Base-by-base conservation (phyloP, 2,888 invertebrate genomes). In the Morpho helenor region DNA sequence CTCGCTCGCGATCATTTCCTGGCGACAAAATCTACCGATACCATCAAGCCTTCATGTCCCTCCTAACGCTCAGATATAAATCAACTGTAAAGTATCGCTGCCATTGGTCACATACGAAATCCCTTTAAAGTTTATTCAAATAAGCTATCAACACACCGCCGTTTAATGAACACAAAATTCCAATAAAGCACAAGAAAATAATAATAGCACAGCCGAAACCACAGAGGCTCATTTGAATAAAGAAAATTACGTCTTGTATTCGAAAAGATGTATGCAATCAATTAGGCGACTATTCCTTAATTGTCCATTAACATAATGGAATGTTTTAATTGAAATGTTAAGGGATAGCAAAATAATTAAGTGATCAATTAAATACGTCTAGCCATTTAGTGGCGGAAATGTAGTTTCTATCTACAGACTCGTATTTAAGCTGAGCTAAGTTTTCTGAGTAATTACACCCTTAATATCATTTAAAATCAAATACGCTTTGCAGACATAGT, bases 211-310 rank as follows among this genome's bases (percentile, higher is more conserved):
- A 79, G 78, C 78, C 73, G 82, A 85, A 82, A 72, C 80, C 82
- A 82, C 85, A 80, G 81, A 77, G 69, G 75, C 85, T 87, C 82
- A 88, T 88, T 88, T 87, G 82, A 87, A 88, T 88, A 88, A 87
- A 80, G 78, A 85, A 84, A 87, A 87, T 86, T 82, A 85, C 80
- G 68, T 73, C 78, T 78, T 77, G 77, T 61, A 79, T 81, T 80
- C 71, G 75, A 76, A 82, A 80, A 78, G 77, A 81, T 82, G 76
- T 74, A 73, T 76, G 75, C 82, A 76, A 88, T 88, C 83, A 87
- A 88, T 85, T 84, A 79, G 79, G 84, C 74, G 79, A 76, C 76
- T 76, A 78, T 86, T 83, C 79, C 82, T 88, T 87, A 88, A 87
- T 87, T 87, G 85, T 83, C 86, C 83, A 86, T 86, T 85, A 80